Base-by-base conservation (phyloP, 2,888 invertebrate genomes). In the Helobdella robusta region DNA sequence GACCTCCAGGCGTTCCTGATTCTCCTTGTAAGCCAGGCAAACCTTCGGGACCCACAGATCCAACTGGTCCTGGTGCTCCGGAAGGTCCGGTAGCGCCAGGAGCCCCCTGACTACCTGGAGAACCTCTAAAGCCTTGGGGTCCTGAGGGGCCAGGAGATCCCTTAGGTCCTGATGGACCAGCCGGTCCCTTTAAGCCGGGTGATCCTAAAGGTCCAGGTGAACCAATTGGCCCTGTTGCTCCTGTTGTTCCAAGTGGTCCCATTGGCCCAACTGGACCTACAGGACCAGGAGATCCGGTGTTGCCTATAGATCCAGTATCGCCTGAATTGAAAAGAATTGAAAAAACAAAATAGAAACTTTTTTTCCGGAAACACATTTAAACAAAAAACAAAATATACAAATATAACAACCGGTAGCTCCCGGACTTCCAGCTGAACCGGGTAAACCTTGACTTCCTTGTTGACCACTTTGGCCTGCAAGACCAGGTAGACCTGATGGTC, bases 1-100 rank as follows among this genome's bases (percentile, higher is more conserved):
- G 66, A 20, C 56, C 18, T 25, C 68, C 68, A 36, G 68, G 46
- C 23, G 36, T 48, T 34, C 68, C 68, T 52, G 52, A 34, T 20
- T 46, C 46, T 8, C 65, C 65, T n/a, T 25, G 52, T 6, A 34
- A 60, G 20, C 65, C 65, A 40, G 28, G 34, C 11, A 50, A 48
- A 23, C 90, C 89, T 74, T 80, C 79, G 30, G 70, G 68, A 35
- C 81, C 80, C n/a, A 75, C 74, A 2, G 74, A 72, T 70, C 87
- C 80, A 23, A n/a, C 18, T 34, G 54, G 36, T 23, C 74, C 61
- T 25, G 72, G 70, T 70, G 76, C 67, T 67, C 71, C 68, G 1
- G 58, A 2, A 0, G 35, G 1, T 25, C 68, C 70, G 28, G 65
- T n/a, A 54, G 59, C 50, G 52, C 69, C 69, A 30, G 60, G 35